Conservation (phyloP, 2,888 invertebrate species). For the Mesochorus sp. region DNA sequence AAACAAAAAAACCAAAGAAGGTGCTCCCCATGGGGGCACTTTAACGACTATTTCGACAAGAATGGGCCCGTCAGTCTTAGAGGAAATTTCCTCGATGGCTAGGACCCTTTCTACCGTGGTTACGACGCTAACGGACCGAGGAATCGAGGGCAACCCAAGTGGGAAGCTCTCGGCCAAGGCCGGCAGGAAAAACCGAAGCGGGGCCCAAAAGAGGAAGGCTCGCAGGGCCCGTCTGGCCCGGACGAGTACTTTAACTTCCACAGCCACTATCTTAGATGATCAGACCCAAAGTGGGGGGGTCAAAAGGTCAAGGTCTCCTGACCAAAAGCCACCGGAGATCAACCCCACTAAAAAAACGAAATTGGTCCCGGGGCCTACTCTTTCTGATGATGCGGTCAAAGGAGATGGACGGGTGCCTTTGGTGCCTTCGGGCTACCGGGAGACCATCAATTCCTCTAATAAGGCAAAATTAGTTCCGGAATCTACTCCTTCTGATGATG, state of each 20-base stretch:
- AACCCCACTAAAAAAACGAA: constrained; percentile 12
- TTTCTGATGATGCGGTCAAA: not conserved
- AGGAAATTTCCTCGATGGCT: too few relatives aligned
- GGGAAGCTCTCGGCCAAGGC: not conserved
- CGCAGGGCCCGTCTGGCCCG: not conserved
- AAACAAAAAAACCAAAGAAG: too few relatives aligned
- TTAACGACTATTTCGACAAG: too few relatives aligned
- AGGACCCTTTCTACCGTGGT: not conserved
- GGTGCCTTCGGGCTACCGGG: constrained; percentile 5
- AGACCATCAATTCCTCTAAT: not conserved
- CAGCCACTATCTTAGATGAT: too few relatives aligned
- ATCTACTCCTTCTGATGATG: constrained; percentile 17
- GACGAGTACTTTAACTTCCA: not conserved
- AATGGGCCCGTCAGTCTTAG: too few relatives aligned
- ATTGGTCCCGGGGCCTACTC: not conserved
- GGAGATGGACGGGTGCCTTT: not conserved
- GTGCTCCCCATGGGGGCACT: too few relatives aligned
- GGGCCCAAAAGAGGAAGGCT: not conserved
- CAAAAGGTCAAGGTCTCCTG: constrained; percentile 6
- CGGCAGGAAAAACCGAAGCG: not conserved
- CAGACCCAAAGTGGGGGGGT: not conserved
- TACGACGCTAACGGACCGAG: too few relatives aligned
- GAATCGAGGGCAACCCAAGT: not conserved
- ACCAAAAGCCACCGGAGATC: constrained; percentile 12
- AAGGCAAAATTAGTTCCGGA: not conserved